Percentiles rank a stretch among this genome's conserved stretches.
phyloP scores from a whole-genome alignment of 2,888 invertebrate genomes.

The Melinaea menophilus region DNA sequence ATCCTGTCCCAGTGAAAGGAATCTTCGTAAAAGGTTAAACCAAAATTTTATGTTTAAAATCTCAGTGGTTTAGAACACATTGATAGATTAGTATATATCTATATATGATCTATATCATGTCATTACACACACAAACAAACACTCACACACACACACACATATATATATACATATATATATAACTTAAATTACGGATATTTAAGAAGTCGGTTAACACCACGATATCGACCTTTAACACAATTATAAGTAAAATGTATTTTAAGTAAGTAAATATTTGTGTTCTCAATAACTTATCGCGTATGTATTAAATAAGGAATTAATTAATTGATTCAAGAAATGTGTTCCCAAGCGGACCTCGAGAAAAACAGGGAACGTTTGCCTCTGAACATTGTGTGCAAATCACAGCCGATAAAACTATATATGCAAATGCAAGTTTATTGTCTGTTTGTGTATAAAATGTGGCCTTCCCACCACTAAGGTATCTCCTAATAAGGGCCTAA shows the following conservation, averaged over 20 bases:
- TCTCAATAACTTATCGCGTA: neutral
- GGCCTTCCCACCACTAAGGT: slow-evolving; percentile 36
- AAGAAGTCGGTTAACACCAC: no score
- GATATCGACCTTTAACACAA: neutral
- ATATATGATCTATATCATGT: no score
- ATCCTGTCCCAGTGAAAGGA: no score
- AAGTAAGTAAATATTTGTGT: neutral
- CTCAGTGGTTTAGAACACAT: no score
- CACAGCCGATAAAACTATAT: slow-evolving; percentile 60
- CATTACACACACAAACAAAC: no score
- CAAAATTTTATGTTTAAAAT: no score
- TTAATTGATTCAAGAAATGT: slow-evolving; percentile 44
- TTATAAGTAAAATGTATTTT: neutral
- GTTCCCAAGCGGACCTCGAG: slow-evolving; percentile 54
- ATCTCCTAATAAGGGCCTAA: neutral
- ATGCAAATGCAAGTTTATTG: slow-evolving; percentile 38
- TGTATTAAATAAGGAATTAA: slow-evolving; percentile 36
- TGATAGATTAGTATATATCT: no score
- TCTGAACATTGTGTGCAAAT: slow-evolving; percentile 71
- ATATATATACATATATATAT: no score
- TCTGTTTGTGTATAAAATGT: slow-evolving; percentile 39
- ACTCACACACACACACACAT: no score
- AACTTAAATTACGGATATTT: no score
- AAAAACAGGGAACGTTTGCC: slow-evolving; percentile 59
- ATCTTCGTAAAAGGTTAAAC: no score